These are phyloP conservation scores for Gymnarchus niloticus DNA, from an alignment of 2,113 vertebrate genomes.

Conservation along the genomic window DNA sequence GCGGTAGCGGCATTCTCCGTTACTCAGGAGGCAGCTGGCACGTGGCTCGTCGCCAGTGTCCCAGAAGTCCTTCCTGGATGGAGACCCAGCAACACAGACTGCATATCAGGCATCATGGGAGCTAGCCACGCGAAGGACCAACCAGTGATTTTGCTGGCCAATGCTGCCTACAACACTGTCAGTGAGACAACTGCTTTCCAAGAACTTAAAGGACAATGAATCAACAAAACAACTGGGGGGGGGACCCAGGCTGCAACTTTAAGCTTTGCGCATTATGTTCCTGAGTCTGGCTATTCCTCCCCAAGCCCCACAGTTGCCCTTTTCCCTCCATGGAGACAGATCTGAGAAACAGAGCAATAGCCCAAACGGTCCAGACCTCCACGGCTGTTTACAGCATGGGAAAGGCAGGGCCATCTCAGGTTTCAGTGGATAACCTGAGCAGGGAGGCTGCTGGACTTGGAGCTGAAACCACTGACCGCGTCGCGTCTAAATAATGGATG, in stretches of 20 bases:
- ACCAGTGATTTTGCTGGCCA: conserved; percentile 38
- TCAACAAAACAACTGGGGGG: neutral
- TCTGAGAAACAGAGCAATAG: neutral
- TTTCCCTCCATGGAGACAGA: too few species aligned
- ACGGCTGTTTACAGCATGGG: neutral
- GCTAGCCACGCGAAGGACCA: conserved; percentile 31
- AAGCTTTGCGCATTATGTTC: neutral
- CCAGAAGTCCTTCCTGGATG: neutral
- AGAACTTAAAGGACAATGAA: neutral
- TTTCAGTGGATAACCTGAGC: neutral
- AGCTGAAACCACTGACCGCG: neutral
- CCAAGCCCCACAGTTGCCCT: neutral
- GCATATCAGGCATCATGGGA: conserved; percentile 31
- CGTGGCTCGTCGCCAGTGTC: neutral
- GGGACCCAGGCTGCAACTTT: neutral
- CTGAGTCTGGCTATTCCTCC: neutral
- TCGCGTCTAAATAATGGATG: conserved; percentile 19
- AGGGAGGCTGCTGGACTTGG: neutral
- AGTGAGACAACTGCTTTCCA: neutral
- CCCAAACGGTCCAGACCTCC: neutral
- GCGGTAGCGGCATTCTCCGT: neutral
- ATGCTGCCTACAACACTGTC: conserved; percentile 25
- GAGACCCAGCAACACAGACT: conserved; percentile 14
- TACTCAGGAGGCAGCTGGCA: neutral
- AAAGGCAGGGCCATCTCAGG: neutral